Base-by-base conservation (phyloP, 2,113 vertebrate genomes). In the Clupea harengus region DNA sequence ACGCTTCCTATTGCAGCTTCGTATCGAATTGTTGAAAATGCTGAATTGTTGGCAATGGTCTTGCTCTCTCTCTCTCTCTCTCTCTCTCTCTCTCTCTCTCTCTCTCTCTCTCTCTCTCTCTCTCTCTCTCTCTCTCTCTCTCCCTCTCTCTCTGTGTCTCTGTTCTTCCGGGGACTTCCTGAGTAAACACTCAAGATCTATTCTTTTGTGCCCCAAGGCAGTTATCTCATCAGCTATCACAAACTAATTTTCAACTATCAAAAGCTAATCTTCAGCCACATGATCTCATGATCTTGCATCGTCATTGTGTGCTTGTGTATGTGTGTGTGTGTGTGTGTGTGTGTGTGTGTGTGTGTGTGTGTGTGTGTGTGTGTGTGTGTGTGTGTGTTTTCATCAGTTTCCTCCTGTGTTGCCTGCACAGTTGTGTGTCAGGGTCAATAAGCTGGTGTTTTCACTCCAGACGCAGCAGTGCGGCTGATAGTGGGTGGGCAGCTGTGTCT, bases 401-500 rank as follows among this genome's bases (percentile, higher is more conserved):
- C 15, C 11, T 72, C 11, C 25, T 72, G 64, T 28, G n/a, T 72
- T 32, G 28, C 64, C 64, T 72, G 64, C 64, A 9, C 25, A 72
- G 64, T 72, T 72, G 25, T 72, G 25, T 72, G 9, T 25, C 64
- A 72, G 28, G 64, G 64, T 72, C 64, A 72, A 72, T 72, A 72
- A 72, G 64, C 25, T 72, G 64, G 5, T 72, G 64, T 72, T 72
- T 72, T 72, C 25, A 72, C 64, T 28, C 32, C 64, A 72, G 64
- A n/a, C 22, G 64, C 22, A 28, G 64, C 22, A 28, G 15, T 28
- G 64, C n/a, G n/a, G 64, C 64, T 72, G 64, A 32, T 72, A 72
- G 64, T 28, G 25, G 25, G 80, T 85, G 50, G 84, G 60, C 81
- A n/a, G 49, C 81, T 82, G 84, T 72, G 54, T 80, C 81, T 72